Conservation (phyloP, 1,140 invertebrate genomes). For the Dendrolimus punctatus region DNA sequence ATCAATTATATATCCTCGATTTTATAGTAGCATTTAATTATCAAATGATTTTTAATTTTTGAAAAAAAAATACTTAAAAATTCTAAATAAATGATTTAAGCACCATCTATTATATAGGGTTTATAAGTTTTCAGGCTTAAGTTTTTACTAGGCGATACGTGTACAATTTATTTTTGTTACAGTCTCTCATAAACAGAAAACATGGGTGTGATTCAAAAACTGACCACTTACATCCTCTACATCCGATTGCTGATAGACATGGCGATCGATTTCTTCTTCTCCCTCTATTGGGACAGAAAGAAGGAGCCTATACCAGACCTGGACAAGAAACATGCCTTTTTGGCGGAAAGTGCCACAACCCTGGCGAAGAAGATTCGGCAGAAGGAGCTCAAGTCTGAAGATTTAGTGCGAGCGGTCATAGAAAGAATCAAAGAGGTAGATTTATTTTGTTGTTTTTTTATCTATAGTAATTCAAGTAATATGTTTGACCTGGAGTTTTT, state of each 20-base stretch:
- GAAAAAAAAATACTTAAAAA: too few relatives aligned
- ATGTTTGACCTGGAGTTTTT: too few relatives aligned
- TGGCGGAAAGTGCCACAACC: constrained; percentile 76
- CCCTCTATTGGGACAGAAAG: constrained; percentile 72
- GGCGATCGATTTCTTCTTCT: constrained; percentile 55
- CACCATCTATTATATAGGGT: too few relatives aligned
- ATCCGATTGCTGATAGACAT: constrained; percentile 38
- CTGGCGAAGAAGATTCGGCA: constrained; percentile 79
- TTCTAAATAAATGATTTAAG: too few relatives aligned
- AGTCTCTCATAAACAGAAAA: neutral
- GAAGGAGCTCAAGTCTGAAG: constrained; percentile 76
- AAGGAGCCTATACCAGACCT: constrained; percentile 70
- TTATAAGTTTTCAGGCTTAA: too few relatives aligned
- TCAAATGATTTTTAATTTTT: too few relatives aligned
- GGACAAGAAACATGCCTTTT: constrained; percentile 72
- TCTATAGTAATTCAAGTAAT: neutral
- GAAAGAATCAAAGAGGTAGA: constrained; percentile 83
- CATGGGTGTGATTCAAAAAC: constrained; percentile 5
- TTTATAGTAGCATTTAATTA: too few relatives aligned
- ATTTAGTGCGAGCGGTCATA: constrained; percentile 83
- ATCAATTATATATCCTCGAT: too few relatives aligned
- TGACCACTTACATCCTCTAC: constrained; percentile 25
- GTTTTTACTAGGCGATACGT: too few relatives aligned
- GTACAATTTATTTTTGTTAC: constrained; percentile 2
- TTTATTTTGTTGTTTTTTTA: neutral